Base-by-base conservation (phyloP, 2,113 vertebrate genomes). In the Trematomus loennbergii region DNA sequence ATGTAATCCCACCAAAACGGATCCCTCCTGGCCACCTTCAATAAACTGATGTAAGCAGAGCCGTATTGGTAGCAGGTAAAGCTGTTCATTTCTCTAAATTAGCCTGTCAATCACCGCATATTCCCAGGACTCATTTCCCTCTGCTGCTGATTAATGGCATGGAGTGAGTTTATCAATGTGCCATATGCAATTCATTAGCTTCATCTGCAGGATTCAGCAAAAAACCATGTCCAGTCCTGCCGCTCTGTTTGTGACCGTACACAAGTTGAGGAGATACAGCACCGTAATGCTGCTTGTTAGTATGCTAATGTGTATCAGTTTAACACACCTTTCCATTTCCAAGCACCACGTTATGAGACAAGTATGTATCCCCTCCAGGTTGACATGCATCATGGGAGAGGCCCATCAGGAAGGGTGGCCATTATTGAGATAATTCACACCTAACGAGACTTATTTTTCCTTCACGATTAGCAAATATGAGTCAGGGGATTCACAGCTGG, bases 131-230 rank as follows among this genome's bases (percentile, higher is more conserved):
- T 91, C 76, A 75, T 91, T 90, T 95, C 93, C 92, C 90, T 66
- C n/a, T 67, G 88, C 91, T 89, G 80, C 87, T 95, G 94, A 95
- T 96, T 96, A 96, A 94, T 91, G 83, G 82, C 82, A 91, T 91
- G 91, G 91, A 93, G 88, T 94, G 93, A 94, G 92, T 96, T 94
- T 96, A 93, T 95, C 93, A 94, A 93, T 72, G 82, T 92, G 90
- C 94, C 92, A 81, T 87, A 87, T 91, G 94, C 93, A 93, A 96
- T 96, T 96, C 94, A 96, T 96, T 96, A 95, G 92, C 89, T 87
- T 89, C 89, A 89, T 94, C 87, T 86, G 81, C 70, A 62, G 75
- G 79, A 87, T 85, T 89, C 79, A 87, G 87, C 79, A 86, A 90
- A n/a, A 91, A 84, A 84, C 55, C 83, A 76, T 89, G 88, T 2